Conservation (phyloP, 2,888 invertebrate species). For the Erebia ligea region DNA sequence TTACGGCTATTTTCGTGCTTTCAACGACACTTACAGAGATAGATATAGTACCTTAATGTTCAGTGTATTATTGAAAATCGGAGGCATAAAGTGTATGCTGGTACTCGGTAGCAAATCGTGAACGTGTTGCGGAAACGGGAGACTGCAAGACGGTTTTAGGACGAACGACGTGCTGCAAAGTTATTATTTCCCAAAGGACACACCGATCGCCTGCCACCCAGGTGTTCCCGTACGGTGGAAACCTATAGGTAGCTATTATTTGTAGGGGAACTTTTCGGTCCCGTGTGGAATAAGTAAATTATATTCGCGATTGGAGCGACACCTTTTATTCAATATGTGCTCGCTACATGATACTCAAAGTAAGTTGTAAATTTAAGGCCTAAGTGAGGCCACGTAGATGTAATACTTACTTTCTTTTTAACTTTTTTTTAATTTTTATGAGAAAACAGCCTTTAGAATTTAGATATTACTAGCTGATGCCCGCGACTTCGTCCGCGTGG, state of each 20-base stretch:
- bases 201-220: conserved; percentile 81
- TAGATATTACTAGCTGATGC: too few species aligned
- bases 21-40: conserved; percentile 64
- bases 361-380: conserved; percentile 7
- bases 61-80: conserved; percentile 73
- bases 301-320: conserved; percentile 72
- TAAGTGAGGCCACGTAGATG: too few species aligned
- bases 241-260: conserved; percentile 74
- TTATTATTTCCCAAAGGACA: conserved; percentile 82
- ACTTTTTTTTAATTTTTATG: too few species aligned
- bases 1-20: conserved; percentile 8
- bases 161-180: conserved; percentile 82
- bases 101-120: conserved; percentile 76
- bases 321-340: conserved; percentile 69
- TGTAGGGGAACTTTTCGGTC: conserved; percentile 81
- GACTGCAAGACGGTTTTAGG: conserved; percentile 79
- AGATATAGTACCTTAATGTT: conserved; percentile 73
- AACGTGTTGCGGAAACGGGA: conserved; percentile 67
- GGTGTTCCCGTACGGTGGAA: conserved; percentile 76
- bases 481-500: too few species aligned
- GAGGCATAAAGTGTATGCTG: conserved; percentile 75
- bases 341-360: neutral
- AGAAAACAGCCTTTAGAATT: too few species aligned
- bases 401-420: too few species aligned
- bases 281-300: conserved; percentile 80